A percentile compares a stretch with the other conserved stretches of the same genome.
These are phyloP conservation scores for Amiota minor DNA, from an alignment of 2,888 invertebrate species.

Conservation along the genomic window DNA sequence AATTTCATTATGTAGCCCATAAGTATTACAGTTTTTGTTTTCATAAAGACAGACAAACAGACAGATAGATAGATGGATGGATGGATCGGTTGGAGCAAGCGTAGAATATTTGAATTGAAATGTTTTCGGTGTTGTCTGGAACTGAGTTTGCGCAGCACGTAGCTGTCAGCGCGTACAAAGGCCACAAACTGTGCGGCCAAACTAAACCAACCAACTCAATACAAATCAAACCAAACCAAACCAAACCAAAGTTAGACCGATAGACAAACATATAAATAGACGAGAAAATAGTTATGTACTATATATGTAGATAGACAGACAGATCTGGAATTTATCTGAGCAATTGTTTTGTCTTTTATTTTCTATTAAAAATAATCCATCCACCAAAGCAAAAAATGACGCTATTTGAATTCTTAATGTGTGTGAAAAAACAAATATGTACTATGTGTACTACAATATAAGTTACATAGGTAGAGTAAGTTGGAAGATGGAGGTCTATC, in stretches of 20 bases:
- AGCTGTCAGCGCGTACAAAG: constrained; percentile 59
- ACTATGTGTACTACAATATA: no score
- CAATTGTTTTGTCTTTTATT: not conserved
- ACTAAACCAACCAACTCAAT: not conserved
- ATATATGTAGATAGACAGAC: no score
- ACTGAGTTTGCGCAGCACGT: constrained; percentile 50
- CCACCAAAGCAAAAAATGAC: not conserved
- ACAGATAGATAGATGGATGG: no score
- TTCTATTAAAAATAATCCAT: constrained; percentile 8
- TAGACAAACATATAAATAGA: constrained; percentile 1
- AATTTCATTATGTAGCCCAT: not conserved
- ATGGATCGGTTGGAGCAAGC: no score
- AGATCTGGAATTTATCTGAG: not conserved
- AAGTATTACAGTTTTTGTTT: not conserved
- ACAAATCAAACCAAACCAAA: not conserved
- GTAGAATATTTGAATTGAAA: constrained; percentile 1
- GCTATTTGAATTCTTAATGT: no score
- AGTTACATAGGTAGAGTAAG: no score
- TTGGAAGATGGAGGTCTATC: no score
- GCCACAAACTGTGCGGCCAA: constrained; percentile 52
- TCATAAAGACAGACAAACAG: no score
- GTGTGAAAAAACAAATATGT: no score
- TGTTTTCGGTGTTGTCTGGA: not conserved
- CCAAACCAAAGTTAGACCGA: not conserved
- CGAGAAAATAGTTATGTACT: not conserved